Evolutionary conservation across 1,140 invertebrate genomes (phyloP).

Genomic region (Hyposmocoma kahamanoa): DNA sequence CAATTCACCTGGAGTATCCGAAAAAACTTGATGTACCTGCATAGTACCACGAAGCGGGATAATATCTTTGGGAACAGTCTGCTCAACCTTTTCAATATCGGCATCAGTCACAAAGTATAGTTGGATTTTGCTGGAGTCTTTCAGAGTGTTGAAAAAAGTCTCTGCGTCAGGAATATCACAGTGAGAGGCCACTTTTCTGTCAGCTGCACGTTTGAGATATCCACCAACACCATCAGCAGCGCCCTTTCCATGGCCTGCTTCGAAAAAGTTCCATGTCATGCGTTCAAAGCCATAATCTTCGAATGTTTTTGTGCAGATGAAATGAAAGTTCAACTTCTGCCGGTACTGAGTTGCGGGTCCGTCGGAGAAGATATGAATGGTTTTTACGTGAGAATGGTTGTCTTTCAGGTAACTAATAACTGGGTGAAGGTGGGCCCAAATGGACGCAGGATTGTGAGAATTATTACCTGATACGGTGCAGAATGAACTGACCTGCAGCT

Average conservation of each 20-base stretch:
- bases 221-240: slow-evolving; percentile 6
- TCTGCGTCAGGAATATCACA: neutral
- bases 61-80: neutral
- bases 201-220: neutral
- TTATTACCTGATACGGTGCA: neutral
- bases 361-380: slow-evolving; percentile 1
- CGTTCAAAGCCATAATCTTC: neutral
- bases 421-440: slow-evolving; percentile 6
- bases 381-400: neutral
- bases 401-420: neutral
- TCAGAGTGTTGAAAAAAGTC: neutral
- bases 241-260: too few relatives aligned
- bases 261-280: too few relatives aligned
- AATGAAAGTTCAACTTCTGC: slow-evolving; percentile 1
- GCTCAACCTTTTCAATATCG: neutral
- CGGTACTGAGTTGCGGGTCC: neutral
- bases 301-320: neutral
- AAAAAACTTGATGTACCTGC: too few relatives aligned
- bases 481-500: neutral
- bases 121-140: neutral
- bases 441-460: neutral
- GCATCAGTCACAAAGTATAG: neutral
- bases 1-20: too few relatives aligned
- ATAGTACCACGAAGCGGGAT: too few relatives aligned
- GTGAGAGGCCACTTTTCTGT: neutral